phyloP scores from a whole-genome alignment of 2,797 vertebrate species.

The Darevskia mixta region DNA sequence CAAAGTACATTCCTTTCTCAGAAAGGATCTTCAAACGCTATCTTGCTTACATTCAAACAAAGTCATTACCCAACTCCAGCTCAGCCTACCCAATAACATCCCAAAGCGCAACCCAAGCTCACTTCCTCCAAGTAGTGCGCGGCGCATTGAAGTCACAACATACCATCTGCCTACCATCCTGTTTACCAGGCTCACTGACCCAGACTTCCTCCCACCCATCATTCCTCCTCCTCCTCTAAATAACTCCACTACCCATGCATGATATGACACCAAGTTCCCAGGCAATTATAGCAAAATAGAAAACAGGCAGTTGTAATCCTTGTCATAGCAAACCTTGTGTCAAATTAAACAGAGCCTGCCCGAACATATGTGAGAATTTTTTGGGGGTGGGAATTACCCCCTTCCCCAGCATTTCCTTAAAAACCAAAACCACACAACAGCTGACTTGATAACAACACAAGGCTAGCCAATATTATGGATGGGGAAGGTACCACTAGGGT shows the following conservation, averaged over 20 bases:
- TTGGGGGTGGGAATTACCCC: too few species aligned
- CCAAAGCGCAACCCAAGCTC: not conserved
- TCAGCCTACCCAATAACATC: not conserved
- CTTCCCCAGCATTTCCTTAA: too few species aligned
- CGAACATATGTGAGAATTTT: not conserved
- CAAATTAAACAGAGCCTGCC: not conserved
- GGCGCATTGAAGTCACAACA: not conserved
- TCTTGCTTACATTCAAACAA: slow-evolving; percentile 24
- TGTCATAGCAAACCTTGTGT: not conserved
- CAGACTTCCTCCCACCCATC: not conserved
- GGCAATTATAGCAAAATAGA: too few species aligned
- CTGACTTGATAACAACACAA: too few species aligned
- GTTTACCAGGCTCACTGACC: not conserved
- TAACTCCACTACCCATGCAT: not conserved
- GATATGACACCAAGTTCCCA: not conserved
- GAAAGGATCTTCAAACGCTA: not conserved
- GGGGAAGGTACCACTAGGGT: too few species aligned
- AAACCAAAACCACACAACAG: too few species aligned
- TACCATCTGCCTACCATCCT: not conserved
- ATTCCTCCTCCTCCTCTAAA: not conserved
- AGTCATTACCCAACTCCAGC: not conserved
- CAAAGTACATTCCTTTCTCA: slow-evolving; percentile 17
- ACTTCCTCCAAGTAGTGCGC: not conserved
- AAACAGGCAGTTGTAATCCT: too few species aligned
- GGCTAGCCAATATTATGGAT: too few species aligned